A percentile compares a stretch with the other conserved stretches of the same genome.
Evolutionary conservation across 2,113 vertebrate species (phyloP).

Genomic region (Murina feae): DNA sequence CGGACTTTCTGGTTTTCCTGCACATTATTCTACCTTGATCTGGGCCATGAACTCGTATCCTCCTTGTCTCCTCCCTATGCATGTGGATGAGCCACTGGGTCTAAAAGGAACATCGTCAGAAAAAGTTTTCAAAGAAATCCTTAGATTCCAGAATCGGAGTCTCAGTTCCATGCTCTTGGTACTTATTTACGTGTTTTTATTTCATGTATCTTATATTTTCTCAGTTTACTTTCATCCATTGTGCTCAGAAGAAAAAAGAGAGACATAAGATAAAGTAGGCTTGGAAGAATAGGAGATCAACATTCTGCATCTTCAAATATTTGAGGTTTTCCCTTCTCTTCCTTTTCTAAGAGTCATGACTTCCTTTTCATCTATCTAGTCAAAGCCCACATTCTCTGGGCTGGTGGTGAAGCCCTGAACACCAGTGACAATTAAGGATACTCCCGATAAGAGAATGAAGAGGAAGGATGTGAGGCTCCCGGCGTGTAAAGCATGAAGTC

Average conservation of each 20-base stretch:
- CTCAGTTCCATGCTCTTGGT: neutral
- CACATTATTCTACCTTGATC: neutral
- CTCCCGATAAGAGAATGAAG: neutral
- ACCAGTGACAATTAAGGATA: accelerated
- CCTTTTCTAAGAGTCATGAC: neutral
- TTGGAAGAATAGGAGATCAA: neutral
- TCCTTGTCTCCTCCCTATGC: neutral
- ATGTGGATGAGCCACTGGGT: neutral
- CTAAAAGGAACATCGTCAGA: neutral
- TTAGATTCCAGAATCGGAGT: neutral
- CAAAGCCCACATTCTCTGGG: neutral
- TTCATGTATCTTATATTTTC: neutral
- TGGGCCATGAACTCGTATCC: neutral
- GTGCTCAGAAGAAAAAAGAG: neutral
- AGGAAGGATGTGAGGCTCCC: accelerated
- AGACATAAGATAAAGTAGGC: neutral
- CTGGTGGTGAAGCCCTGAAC: neutral
- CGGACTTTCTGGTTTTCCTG: neutral
- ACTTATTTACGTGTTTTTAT: neutral
- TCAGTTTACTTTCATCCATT: neutral
- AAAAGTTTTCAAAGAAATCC: neutral
- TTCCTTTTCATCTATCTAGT: neutral
- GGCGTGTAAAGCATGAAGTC: neutral
- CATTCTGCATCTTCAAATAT: neutral
- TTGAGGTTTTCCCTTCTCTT: neutral